Percentiles rank a stretch among this genome's conserved stretches.
Evolutionary conservation across 1,140 invertebrate genomes (phyloP).

Genomic region (Drosophila albomicans): DNA sequence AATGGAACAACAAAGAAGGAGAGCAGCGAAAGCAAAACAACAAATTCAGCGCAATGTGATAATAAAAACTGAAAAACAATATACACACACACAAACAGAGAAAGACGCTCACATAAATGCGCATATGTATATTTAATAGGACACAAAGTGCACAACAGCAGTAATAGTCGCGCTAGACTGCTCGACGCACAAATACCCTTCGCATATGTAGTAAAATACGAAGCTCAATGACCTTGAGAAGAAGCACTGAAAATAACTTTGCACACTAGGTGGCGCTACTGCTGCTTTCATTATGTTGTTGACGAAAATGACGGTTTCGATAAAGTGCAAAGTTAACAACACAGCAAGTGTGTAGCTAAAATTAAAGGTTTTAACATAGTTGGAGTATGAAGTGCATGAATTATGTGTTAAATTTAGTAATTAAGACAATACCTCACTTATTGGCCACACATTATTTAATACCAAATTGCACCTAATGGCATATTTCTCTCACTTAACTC

Average conservation of each 20-base stretch:
- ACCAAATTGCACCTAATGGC: too few relatives aligned
- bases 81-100: background rate
- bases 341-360: too few relatives aligned
- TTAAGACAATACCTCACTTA: too few relatives aligned
- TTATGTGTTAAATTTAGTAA: too few relatives aligned
- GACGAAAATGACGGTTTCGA: background rate
- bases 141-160: slow-evolving; percentile 58
- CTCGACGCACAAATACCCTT: background rate
- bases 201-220: too few relatives aligned
- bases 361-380: too few relatives aligned
- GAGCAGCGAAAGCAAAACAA: slow-evolving; percentile 1
- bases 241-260: background rate
- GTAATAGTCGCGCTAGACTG: background rate
- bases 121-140: slow-evolving; percentile 64
- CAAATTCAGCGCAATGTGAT: slow-evolving; percentile 26
- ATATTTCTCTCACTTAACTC: too few relatives aligned
- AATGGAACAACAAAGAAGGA: background rate
- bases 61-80: slow-evolving; percentile 14
- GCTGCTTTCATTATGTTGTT: background rate
- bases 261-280: background rate
- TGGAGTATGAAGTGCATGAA: too few relatives aligned
- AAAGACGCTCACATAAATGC: background rate
- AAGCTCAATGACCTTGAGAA: too few relatives aligned
- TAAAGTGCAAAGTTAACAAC: background rate
- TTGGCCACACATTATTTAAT: too few relatives aligned